Evolutionary conservation across 2,113 vertebrate genomes (phyloP), one percentile per base, ranked within the genome.

Genomic region (Nibea albiflora): DNA sequence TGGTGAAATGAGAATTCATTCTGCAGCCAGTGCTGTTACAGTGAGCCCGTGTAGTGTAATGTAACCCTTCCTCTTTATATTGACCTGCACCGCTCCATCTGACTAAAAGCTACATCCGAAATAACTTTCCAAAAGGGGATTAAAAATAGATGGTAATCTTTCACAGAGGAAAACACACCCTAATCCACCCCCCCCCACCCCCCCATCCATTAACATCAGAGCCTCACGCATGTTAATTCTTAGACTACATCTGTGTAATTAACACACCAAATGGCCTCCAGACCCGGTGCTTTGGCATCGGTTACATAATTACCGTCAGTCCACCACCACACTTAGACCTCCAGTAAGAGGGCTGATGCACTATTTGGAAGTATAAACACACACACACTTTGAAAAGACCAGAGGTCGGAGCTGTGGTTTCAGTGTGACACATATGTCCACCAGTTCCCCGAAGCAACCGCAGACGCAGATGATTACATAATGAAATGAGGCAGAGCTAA

Each of bases 401-500:
- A 50, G 73, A 64, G 50, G 75, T 28, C 46, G 61, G 57, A n/a
- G 62, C 20, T 24, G 57, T 44, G 52, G 44, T 70, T 67, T 77
- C 12, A 8, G 74, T 47, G 52, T 11, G n/a, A 73, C 62, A 49
- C 65, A 56, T 61, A 73, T 71, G 82, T 85, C 83, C 70, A 78
- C 12, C 65, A 35, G 46, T 50, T 73, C 72, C 79, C 78, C 11
- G 50, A 63, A 76, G 75, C 63, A 35, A 47, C 60, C 11, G 56
- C 67, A 47, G 66, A 77, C 42, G 10, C 16, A 26, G n/a, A 35
- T 65, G 81, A 83, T 93, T 91, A 85, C 86, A 89, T 93, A 92
- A 93, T 92, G 70, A 89, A 92, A 90, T 74, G 80, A 94, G 89
- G 76, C 80, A 72, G 87, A 77, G 86, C 80, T 92, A 93, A 95